A percentile compares a stretch with the other conserved stretches of the same genome.
phyloP scores from a whole-genome alignment of 2,113 vertebrate genomes.

The Thymallus thymallus region DNA sequence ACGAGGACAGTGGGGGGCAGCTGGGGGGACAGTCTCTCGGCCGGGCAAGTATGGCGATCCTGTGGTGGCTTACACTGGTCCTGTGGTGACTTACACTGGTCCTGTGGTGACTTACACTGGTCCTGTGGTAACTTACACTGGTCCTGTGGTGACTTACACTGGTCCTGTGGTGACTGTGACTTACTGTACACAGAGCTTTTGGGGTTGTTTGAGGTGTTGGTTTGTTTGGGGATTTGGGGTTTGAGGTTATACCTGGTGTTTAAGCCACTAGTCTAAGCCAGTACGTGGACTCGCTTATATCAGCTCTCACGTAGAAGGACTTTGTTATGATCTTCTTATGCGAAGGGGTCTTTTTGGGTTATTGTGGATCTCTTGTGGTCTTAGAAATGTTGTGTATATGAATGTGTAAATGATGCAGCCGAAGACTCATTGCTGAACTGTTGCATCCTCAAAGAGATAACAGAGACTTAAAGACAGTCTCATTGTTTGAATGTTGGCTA shows the following conservation, averaged over 20 bases:
- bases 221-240: background rate
- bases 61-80: background rate
- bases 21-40: slow-evolving; percentile 60
- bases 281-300: slow-evolving; percentile 11
- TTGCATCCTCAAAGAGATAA: background rate
- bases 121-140: background rate
- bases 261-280: background rate
- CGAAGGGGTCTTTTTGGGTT: background rate
- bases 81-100: background rate
- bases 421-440: no score
- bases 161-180: no score
- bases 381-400: no score
- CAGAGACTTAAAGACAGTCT: background rate
- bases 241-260: background rate
- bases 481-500: background rate
- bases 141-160: background rate
- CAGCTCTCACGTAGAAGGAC: background rate
- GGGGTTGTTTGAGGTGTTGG: background rate
- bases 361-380: background rate
- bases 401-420: no score
- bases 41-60: slow-evolving; percentile 79
- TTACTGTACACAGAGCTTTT: background rate
- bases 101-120: background rate
- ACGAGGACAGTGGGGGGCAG: slow-evolving; percentile 67
- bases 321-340: slow-evolving; percentile 8